phyloP scores from a whole-genome alignment of 2,888 invertebrate genomes.

The Papilio protenor region DNA sequence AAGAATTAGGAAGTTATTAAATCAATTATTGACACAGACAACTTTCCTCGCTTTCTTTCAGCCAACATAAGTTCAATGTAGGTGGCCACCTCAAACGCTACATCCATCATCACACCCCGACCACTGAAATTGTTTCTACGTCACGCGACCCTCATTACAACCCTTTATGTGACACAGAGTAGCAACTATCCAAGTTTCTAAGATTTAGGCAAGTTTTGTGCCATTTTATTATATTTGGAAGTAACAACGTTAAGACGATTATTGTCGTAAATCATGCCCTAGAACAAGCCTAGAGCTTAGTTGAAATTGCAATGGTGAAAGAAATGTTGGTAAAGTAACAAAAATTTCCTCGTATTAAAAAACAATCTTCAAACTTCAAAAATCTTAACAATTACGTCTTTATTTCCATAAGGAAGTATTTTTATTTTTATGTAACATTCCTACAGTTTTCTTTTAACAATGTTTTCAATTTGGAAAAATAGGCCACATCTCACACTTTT shows the following conservation, averaged over 20 bases:
- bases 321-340: no score
- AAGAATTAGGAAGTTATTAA: no score
- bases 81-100: conserved; percentile 25
- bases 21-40: neutral
- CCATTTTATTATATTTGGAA: neutral
- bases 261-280: no score
- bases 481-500: no score
- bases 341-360: no score
- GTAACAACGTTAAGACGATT: neutral
- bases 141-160: conserved; percentile 60
- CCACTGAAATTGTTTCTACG: conserved; percentile 50
- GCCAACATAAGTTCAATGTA: conserved; percentile 5
- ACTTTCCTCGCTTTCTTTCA: neutral
- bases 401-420: neutral
- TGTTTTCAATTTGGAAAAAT: no score
- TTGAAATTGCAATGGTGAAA: no score
- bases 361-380: no score
- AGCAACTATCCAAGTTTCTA: neutral
- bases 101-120: conserved; percentile 58
- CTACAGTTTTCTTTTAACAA: no score
- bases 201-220: neutral
- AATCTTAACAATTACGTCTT: neutral
- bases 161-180: conserved; percentile 48
- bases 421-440: no score
- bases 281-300: no score